These are phyloP conservation scores for Diadema setosum DNA, from an alignment of 35 echinoderm and acorn worm genomes.

Conservation along the genomic window DNA sequence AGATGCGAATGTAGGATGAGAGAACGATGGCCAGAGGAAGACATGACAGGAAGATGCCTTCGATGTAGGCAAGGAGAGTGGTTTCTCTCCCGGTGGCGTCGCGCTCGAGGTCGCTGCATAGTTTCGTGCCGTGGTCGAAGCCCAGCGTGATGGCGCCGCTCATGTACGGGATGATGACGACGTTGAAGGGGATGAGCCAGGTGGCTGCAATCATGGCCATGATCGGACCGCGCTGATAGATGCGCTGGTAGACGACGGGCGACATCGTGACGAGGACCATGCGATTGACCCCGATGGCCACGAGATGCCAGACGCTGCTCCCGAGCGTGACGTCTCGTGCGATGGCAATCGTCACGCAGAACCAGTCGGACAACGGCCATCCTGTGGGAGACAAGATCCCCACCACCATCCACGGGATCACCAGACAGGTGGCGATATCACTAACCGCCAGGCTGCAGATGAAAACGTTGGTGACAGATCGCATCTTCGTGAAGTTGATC, in stretches of 20 bases:
- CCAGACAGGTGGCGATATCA: conserved; percentile 37
- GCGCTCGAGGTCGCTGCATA: not conserved
- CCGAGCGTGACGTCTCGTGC: not conserved
- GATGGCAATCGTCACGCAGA: not conserved
- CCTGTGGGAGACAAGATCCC: not conserved
- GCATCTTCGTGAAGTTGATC: conserved; percentile 35
- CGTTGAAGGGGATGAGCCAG: conserved; percentile 22
- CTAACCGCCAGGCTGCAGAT: conserved; percentile 64
- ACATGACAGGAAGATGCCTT: too few species aligned
- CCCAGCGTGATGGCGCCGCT: not conserved
- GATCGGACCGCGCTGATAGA: not conserved
- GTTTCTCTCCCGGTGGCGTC: too few species aligned
- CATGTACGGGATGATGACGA: not conserved
- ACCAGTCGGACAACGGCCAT: not conserved
- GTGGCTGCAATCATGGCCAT: not conserved
- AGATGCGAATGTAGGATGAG: not conserved
- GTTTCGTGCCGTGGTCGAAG: not conserved
- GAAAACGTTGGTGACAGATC: conserved; percentile 61
- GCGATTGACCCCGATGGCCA: not conserved
- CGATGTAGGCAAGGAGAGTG: too few species aligned
- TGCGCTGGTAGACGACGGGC: not conserved
- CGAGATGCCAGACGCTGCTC: not conserved
- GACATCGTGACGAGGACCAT: not conserved
- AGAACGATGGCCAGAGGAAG: too few species aligned
- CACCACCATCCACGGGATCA: conserved; percentile 6